Percentiles rank a stretch among this genome's conserved stretches.
Evolutionary conservation across 2,888 invertebrate genomes (phyloP).

Genomic region (Aphidoletes aphidimyza): DNA sequence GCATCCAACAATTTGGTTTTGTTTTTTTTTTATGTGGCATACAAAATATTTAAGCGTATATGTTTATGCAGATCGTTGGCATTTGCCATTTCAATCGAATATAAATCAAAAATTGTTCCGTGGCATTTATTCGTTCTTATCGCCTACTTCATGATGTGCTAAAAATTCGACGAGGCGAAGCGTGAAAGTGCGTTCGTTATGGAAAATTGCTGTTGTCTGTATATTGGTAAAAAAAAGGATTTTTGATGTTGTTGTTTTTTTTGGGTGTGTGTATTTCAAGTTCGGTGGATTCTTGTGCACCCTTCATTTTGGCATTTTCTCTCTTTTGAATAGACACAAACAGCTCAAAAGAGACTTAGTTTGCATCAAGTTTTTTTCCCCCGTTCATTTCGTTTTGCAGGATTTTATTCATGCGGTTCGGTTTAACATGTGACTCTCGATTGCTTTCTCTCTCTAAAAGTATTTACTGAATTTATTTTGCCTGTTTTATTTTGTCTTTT

Average conservation of each 20-base stretch:
- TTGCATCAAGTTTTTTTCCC: too few relatives aligned
- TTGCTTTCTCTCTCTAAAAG: neutral
- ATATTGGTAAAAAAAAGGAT: too few relatives aligned
- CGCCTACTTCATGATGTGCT: neutral
- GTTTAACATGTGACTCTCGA: neutral
- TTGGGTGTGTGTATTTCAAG: too few relatives aligned
- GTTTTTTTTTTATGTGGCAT: too few relatives aligned
- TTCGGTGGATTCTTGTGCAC: neutral
- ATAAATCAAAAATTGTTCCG: conserved; percentile 1
- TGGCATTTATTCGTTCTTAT: conserved; percentile 6
- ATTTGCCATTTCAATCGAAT: neutral
- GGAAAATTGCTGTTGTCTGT: neutral
- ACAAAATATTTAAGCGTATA: too few relatives aligned
- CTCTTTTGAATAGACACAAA: too few relatives aligned
- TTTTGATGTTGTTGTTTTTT: too few relatives aligned
- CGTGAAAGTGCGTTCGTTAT: neutral
- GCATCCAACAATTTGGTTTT: too few relatives aligned
- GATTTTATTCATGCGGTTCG: neutral
- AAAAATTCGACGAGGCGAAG: neutral
- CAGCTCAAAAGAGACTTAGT: too few relatives aligned
- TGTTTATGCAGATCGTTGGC: too few relatives aligned
- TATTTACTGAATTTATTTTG: neutral
- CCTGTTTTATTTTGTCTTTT: too few relatives aligned
- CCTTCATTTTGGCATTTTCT: too few relatives aligned
- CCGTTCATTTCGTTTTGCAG: neutral